Conservation (phyloP, 2,113 vertebrate species). For the Pycnonotus jocosus region DNA sequence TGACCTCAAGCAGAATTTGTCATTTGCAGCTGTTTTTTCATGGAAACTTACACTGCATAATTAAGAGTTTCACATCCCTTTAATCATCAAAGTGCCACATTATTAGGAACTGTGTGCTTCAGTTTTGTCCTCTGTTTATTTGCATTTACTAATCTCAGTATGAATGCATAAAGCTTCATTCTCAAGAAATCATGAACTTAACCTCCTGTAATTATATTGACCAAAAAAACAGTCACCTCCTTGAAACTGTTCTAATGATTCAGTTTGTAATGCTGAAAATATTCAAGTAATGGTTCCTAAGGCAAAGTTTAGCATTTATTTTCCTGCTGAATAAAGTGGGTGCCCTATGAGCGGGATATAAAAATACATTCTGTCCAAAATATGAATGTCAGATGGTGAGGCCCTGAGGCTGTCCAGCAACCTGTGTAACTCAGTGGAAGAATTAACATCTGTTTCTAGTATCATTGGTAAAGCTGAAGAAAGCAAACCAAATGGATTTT, state of each 20-base stretch:
- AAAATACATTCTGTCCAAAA: conserved; percentile 1
- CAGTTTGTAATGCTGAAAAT: neutral
- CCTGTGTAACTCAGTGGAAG: neutral
- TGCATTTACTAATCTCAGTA: neutral
- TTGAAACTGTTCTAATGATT: neutral
- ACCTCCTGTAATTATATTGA: neutral
- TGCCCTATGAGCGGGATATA: neutral
- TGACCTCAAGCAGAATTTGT: conserved; percentile 24
- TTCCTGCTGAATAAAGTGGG: neutral
- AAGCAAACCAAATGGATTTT: neutral
- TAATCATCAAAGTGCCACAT: neutral
- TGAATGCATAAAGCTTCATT: neutral
- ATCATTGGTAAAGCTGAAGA: neutral
- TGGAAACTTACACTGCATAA: conserved; percentile 6
- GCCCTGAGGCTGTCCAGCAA: conserved; percentile 9
- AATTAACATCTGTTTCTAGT: conserved; percentile 12
- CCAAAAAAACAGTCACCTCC: neutral
- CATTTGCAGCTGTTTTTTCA: neutral
- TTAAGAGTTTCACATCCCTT: conserved; percentile 3
- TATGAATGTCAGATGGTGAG: neutral
- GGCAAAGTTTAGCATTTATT: neutral
- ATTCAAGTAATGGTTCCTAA: neutral
- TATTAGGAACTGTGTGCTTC: neutral
- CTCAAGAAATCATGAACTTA: neutral
- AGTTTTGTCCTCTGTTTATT: neutral